A percentile compares a stretch with the other conserved stretches of the same genome.
phyloP scores from a whole-genome alignment of 2,113 vertebrate genomes.

The Eira barbara region DNA sequence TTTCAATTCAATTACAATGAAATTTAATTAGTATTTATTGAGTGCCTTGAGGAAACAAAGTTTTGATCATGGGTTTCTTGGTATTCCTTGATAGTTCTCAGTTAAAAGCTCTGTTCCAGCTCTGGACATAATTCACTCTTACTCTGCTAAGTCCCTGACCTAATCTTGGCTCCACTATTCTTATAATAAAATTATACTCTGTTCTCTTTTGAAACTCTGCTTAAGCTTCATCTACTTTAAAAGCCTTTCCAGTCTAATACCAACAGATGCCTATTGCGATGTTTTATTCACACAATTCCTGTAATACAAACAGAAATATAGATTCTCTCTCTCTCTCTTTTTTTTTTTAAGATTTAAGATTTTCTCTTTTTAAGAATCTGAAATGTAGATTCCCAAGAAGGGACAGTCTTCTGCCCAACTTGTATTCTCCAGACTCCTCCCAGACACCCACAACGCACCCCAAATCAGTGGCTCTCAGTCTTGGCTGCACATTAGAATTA shows the following conservation, averaged over 20 bases:
- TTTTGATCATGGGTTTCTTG: constrained; percentile 41
- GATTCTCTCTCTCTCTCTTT: background rate
- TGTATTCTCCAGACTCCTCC: background rate
- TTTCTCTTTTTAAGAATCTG: background rate
- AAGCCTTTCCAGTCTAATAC: background rate
- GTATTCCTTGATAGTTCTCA: background rate
- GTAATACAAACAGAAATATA: background rate
- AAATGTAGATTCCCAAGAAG: background rate
- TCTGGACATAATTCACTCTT: constrained; percentile 33
- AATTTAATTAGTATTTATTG: constrained; percentile 53
- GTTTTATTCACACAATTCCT: background rate
- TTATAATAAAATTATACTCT: constrained; percentile 17
- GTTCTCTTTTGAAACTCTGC: background rate
- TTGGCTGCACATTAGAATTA: background rate
- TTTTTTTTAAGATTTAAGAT: background rate
- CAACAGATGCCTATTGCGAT: background rate
- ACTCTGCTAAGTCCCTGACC: background rate
- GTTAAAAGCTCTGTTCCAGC: background rate
- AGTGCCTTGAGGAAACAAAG: constrained; percentile 29
- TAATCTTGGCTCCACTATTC: background rate
- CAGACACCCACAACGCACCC: background rate
- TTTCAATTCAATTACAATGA: constrained; percentile 46
- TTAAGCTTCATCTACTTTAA: background rate
- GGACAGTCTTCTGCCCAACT: background rate
- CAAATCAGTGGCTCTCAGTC: background rate